Evolutionary conservation across 2,797 vertebrate species (phyloP), one percentile per base, ranked within the genome.

Genomic region (Alexandromys oeconomus): DNA sequence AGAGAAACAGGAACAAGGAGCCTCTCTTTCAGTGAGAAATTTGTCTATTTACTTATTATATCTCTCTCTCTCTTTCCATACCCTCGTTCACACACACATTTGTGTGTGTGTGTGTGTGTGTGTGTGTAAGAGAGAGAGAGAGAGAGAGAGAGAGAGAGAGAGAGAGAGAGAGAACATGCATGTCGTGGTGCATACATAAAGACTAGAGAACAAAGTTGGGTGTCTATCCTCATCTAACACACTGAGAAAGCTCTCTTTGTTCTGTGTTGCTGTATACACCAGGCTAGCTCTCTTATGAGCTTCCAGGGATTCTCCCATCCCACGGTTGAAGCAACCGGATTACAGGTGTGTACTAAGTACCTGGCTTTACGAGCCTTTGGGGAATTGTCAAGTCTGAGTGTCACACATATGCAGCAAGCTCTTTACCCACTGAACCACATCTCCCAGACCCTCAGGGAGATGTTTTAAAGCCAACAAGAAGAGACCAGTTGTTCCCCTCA

Each of bases 401-500:
- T 73, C 69, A 87, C 2, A 11, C 5, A 57, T 73, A 40, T 7
- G 51, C 27, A 57, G n/a, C 51, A 74, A 74, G 51, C 27, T 43
- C 48, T 74, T 87, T 87, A 57, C 23, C 48, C 67, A 31, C 67
- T 87, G 69, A 74, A n/a, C 27, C 85, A 37, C 43, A 31, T 73
- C 48, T 73, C n/a, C 67, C 48, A 97, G 87, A 91, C 54, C 97
- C 98, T 98, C 98, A 97, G 81, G 74, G 86, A 71, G 95, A 96
- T 94, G 97, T 96, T 97, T 97, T 92, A 97, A 97, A 98, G 98
- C 97, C 97, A 97, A 96, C 97, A 96, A 98, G 98, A 97, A 98
- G 97, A 98, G 97, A 98, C 98, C 97, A 98, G 97, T 97, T 98
- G 95, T 96, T 40, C 97, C 98, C 98, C 98, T 98, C 97, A 17